Conservation (phyloP, 2,113 vertebrate species). For the Rhipidura dahli region DNA sequence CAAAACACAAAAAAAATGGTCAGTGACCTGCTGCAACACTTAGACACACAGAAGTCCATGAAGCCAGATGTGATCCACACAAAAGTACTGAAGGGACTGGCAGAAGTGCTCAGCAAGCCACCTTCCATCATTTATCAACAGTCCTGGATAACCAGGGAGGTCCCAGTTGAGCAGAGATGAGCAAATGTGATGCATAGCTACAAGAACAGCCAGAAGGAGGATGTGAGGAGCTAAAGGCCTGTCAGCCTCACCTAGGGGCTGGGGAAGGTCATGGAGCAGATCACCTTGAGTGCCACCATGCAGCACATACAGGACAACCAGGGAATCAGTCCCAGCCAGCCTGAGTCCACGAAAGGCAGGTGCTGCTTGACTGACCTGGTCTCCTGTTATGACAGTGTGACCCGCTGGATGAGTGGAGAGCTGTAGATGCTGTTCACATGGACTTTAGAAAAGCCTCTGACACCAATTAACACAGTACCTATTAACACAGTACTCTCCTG, state of each 20-base stretch:
- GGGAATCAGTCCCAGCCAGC: not conserved
- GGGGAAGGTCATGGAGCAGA: not conserved
- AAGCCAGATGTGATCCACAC: not conserved
- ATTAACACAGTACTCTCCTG: too few species aligned
- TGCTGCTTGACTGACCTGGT: not conserved
- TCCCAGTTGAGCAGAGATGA: not conserved
- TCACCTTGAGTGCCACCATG: not conserved
- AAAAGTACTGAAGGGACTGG: not conserved
- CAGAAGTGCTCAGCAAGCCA: rapidly evolving
- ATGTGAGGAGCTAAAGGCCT: not conserved
- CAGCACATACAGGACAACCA: not conserved
- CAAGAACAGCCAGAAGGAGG: not conserved
- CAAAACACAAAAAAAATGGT: not conserved
- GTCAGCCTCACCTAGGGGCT: not conserved
- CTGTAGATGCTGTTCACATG: rapidly evolving
- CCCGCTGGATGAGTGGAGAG: not conserved
- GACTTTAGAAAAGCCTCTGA: not conserved
- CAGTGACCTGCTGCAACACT: not conserved
- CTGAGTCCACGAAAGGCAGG: not conserved
- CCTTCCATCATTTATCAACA: not conserved
- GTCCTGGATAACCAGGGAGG: not conserved
- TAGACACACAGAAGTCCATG: not conserved
- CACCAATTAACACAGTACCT: too few species aligned
- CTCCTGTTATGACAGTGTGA: not conserved
- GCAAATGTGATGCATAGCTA: not conserved